Base-by-base conservation (phyloP, 2,797 vertebrate species). In the Premnoplex brunnescens region DNA sequence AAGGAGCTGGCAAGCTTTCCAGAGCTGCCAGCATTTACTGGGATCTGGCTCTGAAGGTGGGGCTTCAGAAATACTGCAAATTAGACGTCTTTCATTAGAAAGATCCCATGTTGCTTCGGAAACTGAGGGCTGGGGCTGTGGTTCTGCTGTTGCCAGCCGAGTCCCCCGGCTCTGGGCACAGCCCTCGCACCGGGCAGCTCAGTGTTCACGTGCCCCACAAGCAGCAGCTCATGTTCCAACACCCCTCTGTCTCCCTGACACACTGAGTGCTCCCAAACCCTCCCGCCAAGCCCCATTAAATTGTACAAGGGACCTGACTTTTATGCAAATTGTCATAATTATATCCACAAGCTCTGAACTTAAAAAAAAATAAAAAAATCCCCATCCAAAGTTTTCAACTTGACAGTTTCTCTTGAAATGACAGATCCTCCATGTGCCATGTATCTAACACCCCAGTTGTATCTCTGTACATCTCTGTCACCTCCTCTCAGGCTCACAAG, bases 401-500 rank as follows among this genome's bases (percentile, higher is more conserved):
- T 95, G 90, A 82, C 91, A 96, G 56, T 68, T 95, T 87, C 80
- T 92, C 55, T 82, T 82, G 83, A 82, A 74, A 93, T 74, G 90
- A 95, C 84, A 91, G 67, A 74, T 90, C 51, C 56, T 88, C 93
- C 81, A 77, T 87, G 88, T 86, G 89, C 80, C 77, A 48, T 3
- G 4, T 64, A 87, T 91, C 71, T 96, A 91, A 96, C 96, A 95
- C 91, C 59, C 94, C 77, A 85, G 83, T 80, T 95, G 89, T 95
- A 96, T 96, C 91, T 95, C 69, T 90, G 76, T 74, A 71, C 91
- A 80, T 85, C 88, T 85, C 88, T 93, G 93, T 94, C 96, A 94
- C 80, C 83, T 96, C 89, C 74, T 90, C 67, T 95, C 89, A 95
- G 71, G 67, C 93, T 97, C 91, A 96, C 56, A 89, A 85, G 76